Evolutionary conservation across 2,797 vertebrate species (phyloP), one percentile per base, ranked within the genome.

Genomic region (Vespertilio murinus): DNA sequence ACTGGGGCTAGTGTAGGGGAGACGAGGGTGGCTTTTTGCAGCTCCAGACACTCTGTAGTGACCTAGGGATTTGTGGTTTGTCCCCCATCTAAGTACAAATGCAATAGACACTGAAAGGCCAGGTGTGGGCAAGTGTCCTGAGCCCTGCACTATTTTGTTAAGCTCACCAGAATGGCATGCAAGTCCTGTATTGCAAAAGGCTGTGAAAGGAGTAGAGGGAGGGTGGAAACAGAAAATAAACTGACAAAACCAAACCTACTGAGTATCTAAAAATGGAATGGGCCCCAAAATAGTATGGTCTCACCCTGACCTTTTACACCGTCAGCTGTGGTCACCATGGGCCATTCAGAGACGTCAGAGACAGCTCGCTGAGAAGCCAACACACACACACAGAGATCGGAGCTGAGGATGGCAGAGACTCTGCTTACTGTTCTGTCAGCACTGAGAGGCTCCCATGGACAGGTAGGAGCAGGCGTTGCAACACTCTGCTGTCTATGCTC

Each of bases 221-320:
- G 54, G 61, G 22, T 56, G 16, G 40, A 70, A 94, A 88, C 20
- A 65, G 23, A 14, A 89, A 91, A 81, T 38, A 91, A 79, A n/a
- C 30, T 47, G 42, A 64, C 2, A 10, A 90, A 93, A 82, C 75
- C 67, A 94, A 56, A 56, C 20, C 82, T 94, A 28, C 64, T 47
- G n/a, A 83, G 54, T 22, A 88, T 83, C 64, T 91, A 92, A 95
- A 91, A 84, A 89, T 89, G 56, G 75, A 94, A 92, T 18, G 33
- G 18, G 25, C n/a, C 45, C 17, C 45, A 61, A 47, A n/a, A 59
- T 40, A 33, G 45, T 80, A 14, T 71, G 47, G 78, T 70, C 30
- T 94, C 75, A 90, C n/a, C 8, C 8, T 61, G 88, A 92, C 56
- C 75, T 82, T 91, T 91, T 78, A 65, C 13, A 49, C 5, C 82